These are phyloP conservation scores for Dynastes maya DNA, from an alignment of 2,888 invertebrate species.

Conservation along the genomic window DNA sequence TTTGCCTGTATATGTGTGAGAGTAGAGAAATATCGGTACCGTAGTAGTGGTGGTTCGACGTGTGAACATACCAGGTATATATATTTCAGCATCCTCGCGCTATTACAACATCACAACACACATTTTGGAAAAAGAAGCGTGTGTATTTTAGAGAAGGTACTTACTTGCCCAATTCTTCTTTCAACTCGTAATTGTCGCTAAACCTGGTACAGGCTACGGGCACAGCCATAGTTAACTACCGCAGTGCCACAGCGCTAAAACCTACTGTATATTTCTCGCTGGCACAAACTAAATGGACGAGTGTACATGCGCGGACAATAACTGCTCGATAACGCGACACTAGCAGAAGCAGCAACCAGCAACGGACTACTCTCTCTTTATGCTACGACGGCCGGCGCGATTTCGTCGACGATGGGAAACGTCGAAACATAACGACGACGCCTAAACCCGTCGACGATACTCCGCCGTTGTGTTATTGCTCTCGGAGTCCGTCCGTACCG, in stretches of 20 bases:
- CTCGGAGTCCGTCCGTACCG: conserved; percentile 37
- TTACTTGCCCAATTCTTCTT: conserved; percentile 99
- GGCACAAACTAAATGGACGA: conserved; percentile 57
- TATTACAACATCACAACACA: conserved; percentile 45
- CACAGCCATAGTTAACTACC: conserved; percentile 81
- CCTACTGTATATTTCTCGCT: conserved; percentile 64
- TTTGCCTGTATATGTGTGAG: conserved; percentile 25
- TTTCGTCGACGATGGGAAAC: conserved; percentile 38
- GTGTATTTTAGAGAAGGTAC: conserved; percentile 69
- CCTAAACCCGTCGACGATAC: conserved; percentile 41
- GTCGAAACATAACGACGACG: conserved; percentile 45
- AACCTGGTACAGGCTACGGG: conserved; percentile 96
- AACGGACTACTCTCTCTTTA: conserved; percentile 46
- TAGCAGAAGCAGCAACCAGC: conserved; percentile 46
- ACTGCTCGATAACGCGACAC: conserved; percentile 52
- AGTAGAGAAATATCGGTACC: conserved; percentile 42
- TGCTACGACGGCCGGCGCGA: conserved; percentile 34
- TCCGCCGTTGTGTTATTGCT: conserved; percentile 27
- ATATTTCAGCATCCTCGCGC: conserved; percentile 46
- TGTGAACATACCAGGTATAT: conserved; percentile 46
- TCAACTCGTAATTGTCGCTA: conserved; percentile 99
- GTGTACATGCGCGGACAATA: conserved; percentile 52
- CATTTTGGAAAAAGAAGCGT: conserved; percentile 47
- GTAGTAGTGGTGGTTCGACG: conserved; percentile 37
- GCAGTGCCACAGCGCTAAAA: conserved; percentile 63